These are phyloP conservation scores for Cottus gobio DNA, from an alignment of 2,113 vertebrate genomes.

Conservation along the genomic window DNA sequence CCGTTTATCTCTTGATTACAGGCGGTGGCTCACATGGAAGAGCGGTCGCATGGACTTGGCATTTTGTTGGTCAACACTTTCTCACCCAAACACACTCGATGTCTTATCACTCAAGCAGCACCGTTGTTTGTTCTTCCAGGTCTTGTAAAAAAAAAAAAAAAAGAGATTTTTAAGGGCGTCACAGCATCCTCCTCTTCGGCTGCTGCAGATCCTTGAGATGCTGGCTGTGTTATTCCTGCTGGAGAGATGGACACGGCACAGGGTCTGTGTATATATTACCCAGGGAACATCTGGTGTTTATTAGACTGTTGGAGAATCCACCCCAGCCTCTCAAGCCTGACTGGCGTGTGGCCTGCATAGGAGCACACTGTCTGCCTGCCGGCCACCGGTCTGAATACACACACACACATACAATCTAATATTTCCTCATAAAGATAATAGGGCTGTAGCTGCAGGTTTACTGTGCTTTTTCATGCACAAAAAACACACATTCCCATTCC, in stretches of 20 bases:
- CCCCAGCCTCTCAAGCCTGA: conserved; percentile 73
- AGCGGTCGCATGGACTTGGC: conserved; percentile 27
- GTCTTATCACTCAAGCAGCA: conserved; percentile 31
- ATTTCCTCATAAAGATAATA: conserved; percentile 74
- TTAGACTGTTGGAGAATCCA: conserved; percentile 78
- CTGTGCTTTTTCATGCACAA: conserved; percentile 22
- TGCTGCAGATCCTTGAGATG: conserved; percentile 56
- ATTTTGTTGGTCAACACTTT: conserved; percentile 34
- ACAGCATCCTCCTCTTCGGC: conserved; percentile 30
- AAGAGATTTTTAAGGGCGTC: not conserved
- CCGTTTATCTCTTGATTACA: conserved; percentile 76
- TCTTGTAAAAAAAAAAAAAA: no score
- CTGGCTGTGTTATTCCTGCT: conserved; percentile 68
- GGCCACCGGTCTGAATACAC: conserved; percentile 57
- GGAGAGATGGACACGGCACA: conserved; percentile 74
- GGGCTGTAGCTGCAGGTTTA: conserved; percentile 54
- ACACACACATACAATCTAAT: conserved; percentile 64
- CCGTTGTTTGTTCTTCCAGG: not conserved
- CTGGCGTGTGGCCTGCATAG: conserved; percentile 81
- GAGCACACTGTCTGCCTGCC: conserved; percentile 61
- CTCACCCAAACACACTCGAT: conserved; percentile 14
- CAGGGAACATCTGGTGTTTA: conserved; percentile 85
- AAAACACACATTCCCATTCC: conserved; percentile 20
- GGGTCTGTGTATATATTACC: conserved; percentile 82
- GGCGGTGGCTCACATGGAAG: conserved; percentile 54